Percentiles rank a stretch among this genome's conserved stretches.
Evolutionary conservation across 2,888 invertebrate genomes (phyloP).

Genomic region (Euplexia lucipara): DNA sequence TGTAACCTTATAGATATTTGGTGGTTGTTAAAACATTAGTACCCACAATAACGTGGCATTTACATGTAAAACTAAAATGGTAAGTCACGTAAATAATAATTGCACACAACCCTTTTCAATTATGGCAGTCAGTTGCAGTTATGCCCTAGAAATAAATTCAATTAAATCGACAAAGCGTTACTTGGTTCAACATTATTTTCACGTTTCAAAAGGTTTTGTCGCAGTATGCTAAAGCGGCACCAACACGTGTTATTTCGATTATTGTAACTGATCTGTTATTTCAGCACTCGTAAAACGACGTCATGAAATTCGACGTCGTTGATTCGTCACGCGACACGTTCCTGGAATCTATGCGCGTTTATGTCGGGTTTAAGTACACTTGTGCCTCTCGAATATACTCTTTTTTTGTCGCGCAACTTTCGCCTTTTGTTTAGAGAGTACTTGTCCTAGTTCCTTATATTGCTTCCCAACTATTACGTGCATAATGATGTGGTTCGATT

Average conservation of each 20-base stretch:
- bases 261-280: slow-evolving; percentile 46
- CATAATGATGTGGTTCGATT: slow-evolving; percentile 38
- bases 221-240: slow-evolving; percentile 20
- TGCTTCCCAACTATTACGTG: slow-evolving; percentile 41
- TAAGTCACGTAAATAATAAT: slow-evolving; percentile 12
- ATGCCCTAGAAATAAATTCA: slow-evolving; percentile 37
- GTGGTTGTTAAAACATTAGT: not conserved
- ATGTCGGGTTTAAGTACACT: slow-evolving; percentile 55
- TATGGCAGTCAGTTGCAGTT: slow-evolving; percentile 37
- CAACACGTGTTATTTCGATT: slow-evolving; percentile 40
- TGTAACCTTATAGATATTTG: too few species aligned
- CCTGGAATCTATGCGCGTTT: slow-evolving; percentile 45
- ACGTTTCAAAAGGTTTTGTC: slow-evolving; percentile 19
- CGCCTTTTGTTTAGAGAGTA: slow-evolving; percentile 58
- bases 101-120: slow-evolving; percentile 27
- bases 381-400: slow-evolving; percentile 40
- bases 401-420: slow-evolving; percentile 58
- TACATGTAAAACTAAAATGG: not conserved
- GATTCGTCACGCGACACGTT: slow-evolving; percentile 43
- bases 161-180: slow-evolving; percentile 24
- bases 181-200: slow-evolving; percentile 29
- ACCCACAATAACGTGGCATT: too few species aligned
- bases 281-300: slow-evolving; percentile 48
- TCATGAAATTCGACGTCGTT: slow-evolving; percentile 35
- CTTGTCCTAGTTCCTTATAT: slow-evolving; percentile 53